Evolutionary conservation across 2,888 invertebrate species (phyloP).

Genomic region (Biston stratarius): DNA sequence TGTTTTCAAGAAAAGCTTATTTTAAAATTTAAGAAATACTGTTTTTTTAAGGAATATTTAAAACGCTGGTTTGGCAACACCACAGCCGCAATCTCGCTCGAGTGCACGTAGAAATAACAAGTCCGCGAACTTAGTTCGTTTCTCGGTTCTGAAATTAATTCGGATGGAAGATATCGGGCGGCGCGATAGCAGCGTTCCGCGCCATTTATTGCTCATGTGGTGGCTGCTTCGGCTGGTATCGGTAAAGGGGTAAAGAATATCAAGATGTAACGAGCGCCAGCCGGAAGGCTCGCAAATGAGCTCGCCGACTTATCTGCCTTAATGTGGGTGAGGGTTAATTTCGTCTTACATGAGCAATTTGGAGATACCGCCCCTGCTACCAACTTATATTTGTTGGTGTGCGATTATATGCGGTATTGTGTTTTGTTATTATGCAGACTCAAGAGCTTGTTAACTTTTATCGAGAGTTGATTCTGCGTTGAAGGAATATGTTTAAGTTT

Average conservation of each 20-base stretch:
- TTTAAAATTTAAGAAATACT: neutral
- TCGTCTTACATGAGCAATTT: conserved; percentile 85
- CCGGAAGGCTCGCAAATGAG: conserved; percentile 87
- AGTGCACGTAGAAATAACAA: conserved; percentile 82
- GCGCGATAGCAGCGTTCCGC: conserved; percentile 84
- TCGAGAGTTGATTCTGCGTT: conserved; percentile 15
- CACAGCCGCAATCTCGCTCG: conserved; percentile 60
- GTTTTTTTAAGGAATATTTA: neutral
- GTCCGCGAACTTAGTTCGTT: conserved; percentile 83
- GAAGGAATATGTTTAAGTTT: conserved; percentile 1
- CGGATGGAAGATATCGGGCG: conserved; percentile 86
- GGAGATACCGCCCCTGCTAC: conserved; percentile 74
- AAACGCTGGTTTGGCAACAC: conserved; percentile 15
- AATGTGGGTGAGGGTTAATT: conserved; percentile 86
- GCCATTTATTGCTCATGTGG: conserved; percentile 87
- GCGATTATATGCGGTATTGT: conserved; percentile 50
- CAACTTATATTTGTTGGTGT: conserved; percentile 71
- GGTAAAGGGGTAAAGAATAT: conserved; percentile 86
- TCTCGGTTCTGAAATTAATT: conserved; percentile 83
- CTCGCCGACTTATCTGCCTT: conserved; percentile 85
- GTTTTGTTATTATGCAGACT: conserved; percentile 48
- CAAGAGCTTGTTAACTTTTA: conserved; percentile 33
- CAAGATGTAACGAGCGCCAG: conserved; percentile 84
- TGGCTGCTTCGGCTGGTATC: conserved; percentile 82
- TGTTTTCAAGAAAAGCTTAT: too few species aligned